Base-by-base conservation (phyloP, 2,888 invertebrate species). In the Asteroscopus sphinx region DNA sequence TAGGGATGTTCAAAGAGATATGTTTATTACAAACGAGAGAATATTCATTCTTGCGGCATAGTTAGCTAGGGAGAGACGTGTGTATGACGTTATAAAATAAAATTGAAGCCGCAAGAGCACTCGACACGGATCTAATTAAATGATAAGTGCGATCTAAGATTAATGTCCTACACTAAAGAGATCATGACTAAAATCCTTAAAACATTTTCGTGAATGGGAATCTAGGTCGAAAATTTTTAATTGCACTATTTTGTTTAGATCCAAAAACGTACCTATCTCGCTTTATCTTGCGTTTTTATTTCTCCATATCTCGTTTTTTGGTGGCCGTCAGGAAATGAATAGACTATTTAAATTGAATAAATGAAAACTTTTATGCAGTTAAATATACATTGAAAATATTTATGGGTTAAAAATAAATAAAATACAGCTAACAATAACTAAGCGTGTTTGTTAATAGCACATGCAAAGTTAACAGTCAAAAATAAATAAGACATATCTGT, bases 1-100 rank as follows among this genome's bases (percentile, higher is more conserved):
- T 62, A 70, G 56, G 49, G 16, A 42, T 33, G 37, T 61, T 56
- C 37, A 53, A 40, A 36, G 36, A 7, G 78, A 73, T 68, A 63
- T 45, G 41, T 46, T 40, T 32, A 35, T 37, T 52, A 49, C n/a
- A 40, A 51, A 61, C 47, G 54, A 55, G 55, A 51, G 73, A 54
- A 74, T 73, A 71, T 68, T 73, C 57, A 71, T 77, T 75, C 73
- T 83, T 85, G 85, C 71, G 63, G 73, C 74, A 80, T 85, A 86
- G 82, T 88, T 85, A 84, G 85, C 81, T 79, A 85, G 87, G 88
- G 89, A 87, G 88, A 84, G 87, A 90, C 91, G 93, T 93, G 93
- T 93, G 91, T 93, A 93, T 93, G 94, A 93, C 94, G 88, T 92
- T 92, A 85, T 93, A 93, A 93, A 93, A 92, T 93, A 92, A 93